These are phyloP conservation scores for Brachionus sp. DNA, from an alignment of 1,140 invertebrate genomes.

Conservation along the genomic window DNA sequence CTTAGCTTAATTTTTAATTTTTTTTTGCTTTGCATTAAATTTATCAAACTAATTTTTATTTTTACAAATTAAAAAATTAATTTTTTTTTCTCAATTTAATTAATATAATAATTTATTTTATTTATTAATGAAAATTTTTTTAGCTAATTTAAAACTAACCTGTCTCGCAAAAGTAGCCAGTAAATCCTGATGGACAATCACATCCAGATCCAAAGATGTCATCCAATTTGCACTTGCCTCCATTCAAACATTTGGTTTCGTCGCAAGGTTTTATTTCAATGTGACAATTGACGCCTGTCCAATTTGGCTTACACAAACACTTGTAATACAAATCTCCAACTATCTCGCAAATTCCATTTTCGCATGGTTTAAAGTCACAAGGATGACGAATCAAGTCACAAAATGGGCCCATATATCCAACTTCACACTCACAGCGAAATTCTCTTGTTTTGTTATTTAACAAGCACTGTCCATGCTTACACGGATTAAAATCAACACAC, in stretches of 20 bases:
- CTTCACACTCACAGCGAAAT: constrained; percentile 25
- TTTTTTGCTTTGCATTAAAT: too few species aligned
- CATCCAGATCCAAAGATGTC: constrained; percentile 59
- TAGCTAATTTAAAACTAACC: constrained; percentile 52
- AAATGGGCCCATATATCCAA: constrained; percentile 41
- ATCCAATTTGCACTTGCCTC: constrained; percentile 30
- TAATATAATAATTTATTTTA: background rate
- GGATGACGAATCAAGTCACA: constrained; percentile 28
- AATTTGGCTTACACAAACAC: constrained; percentile 46
- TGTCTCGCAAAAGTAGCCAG: constrained; percentile 72
- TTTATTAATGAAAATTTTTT: background rate
- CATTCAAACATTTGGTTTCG: constrained; percentile 19
- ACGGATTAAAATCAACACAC: constrained; percentile 40
- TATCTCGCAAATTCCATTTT: constrained; percentile 36
- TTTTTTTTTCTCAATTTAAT: too few species aligned
- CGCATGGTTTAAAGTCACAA: constrained; percentile 36
- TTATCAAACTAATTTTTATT: too few species aligned
- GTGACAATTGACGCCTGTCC: constrained; percentile 43
- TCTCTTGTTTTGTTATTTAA: background rate
- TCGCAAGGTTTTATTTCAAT: constrained; percentile 42
- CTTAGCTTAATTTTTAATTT: too few species aligned
- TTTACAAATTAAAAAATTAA: too few species aligned
- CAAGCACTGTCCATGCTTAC: constrained; percentile 32
- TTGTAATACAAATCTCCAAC: constrained; percentile 8
- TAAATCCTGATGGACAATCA: constrained; percentile 68